Evolutionary conservation across 2,888 invertebrate species (phyloP).

Genomic region (Cataglyphis rosenhaueri): DNA sequence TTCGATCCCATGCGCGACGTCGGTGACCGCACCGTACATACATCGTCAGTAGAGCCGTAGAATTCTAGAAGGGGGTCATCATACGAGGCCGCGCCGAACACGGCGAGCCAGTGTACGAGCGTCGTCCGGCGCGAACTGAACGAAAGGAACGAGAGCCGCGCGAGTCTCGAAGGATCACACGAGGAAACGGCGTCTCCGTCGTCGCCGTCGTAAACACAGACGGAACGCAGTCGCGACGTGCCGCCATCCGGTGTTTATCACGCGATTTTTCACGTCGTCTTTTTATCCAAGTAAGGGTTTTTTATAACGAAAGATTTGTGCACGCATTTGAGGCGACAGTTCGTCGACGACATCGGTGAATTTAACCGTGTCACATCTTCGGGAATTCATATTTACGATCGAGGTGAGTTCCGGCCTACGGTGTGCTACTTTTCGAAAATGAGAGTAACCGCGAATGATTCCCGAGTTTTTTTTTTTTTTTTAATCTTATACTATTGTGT

Average conservation of each 20-base stretch:
- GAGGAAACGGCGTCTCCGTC: slow-evolving; percentile 7
- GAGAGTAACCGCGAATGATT: too few species aligned
- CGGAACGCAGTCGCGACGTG: slow-evolving; percentile 7
- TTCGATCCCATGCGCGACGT: slow-evolving; percentile 30
- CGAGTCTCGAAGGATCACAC: slow-evolving; percentile 17
- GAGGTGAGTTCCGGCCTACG: slow-evolving; percentile 53
- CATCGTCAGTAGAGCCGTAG: slow-evolving; percentile 66
- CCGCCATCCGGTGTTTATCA: not conserved
- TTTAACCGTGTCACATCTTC: slow-evolving; percentile 53
- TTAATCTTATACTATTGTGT: not conserved
- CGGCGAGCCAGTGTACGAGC: slow-evolving; percentile 74
- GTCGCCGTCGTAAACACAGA: slow-evolving; percentile 47
- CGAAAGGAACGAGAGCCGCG: slow-evolving; percentile 61
- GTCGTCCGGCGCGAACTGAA: slow-evolving; percentile 75
- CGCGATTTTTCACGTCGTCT: not conserved
- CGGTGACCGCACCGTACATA: slow-evolving; percentile 59
- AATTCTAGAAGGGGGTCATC: slow-evolving; percentile 79
- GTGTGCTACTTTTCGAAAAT: not conserved
- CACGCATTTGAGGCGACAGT: not conserved
- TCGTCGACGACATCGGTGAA: slow-evolving; percentile 32
- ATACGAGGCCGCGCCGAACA: slow-evolving; percentile 72
- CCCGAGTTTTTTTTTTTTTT: not conserved
- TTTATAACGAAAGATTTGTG: not conserved
- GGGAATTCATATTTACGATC: slow-evolving; percentile 61
- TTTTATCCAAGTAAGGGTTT: not conserved